These are phyloP conservation scores for Cyphomyrus plagiostoma DNA, from an alignment of 2,113 vertebrate species.

Conservation along the genomic window DNA sequence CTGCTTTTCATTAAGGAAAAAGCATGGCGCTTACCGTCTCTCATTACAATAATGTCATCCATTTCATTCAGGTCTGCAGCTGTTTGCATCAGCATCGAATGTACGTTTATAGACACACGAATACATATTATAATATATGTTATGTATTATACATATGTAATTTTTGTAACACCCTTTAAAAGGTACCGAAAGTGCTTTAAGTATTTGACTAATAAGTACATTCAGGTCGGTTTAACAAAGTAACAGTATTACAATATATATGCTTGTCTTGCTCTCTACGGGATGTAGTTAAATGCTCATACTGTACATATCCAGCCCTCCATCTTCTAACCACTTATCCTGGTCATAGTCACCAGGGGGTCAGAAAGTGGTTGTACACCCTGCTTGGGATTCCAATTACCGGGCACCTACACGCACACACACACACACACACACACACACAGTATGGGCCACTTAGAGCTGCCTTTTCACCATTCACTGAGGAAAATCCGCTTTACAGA, in stretches of 20 bases:
- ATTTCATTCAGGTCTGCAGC: neutral
- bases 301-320: neutral
- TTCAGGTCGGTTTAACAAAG: neutral
- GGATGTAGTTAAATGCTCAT: neutral
- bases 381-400: neutral
- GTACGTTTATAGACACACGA: neutral
- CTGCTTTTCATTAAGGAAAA: slow-evolving; percentile 56
- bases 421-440: neutral
- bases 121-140: neutral
- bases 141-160: neutral
- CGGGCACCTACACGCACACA: neutral
- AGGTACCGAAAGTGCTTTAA: neutral
- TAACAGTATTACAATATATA: neutral
- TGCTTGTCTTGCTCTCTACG: neutral
- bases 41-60: neutral
- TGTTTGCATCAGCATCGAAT: neutral
- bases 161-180: neutral
- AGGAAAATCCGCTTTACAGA: neutral
- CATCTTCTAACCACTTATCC: neutral
- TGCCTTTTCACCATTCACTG: neutral
- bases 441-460: neutral
- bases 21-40: slow-evolving; percentile 42
- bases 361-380: neutral
- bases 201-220: neutral
- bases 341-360: neutral